Conservation (phyloP, 2,888 invertebrate species). For the Hirtodrosophila histrioides region DNA sequence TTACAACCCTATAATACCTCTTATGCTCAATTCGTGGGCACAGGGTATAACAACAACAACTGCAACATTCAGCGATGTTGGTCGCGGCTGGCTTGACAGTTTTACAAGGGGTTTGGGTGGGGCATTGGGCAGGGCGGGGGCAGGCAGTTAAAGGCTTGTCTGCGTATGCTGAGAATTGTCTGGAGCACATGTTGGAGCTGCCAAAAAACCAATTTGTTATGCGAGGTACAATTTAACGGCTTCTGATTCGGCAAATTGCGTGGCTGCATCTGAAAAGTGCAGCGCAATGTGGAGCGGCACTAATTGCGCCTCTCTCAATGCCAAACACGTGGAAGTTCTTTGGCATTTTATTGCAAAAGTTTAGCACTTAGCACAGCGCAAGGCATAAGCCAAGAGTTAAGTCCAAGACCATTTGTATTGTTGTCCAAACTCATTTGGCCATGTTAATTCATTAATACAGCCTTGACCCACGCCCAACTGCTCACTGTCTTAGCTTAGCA, state of each 20-base stretch:
- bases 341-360: slow-evolving; percentile 65
- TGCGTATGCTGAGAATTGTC: slow-evolving; percentile 52
- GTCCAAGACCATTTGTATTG: slow-evolving; percentile 61
- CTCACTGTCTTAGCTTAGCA: slow-evolving; percentile 41
- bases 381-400: slow-evolving; percentile 39
- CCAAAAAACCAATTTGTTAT: slow-evolving; percentile 74
- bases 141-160: slow-evolving; percentile 40
- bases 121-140: background rate
- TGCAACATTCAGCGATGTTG: slow-evolving; percentile 25
- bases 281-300: slow-evolving; percentile 29
- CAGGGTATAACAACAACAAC: slow-evolving; percentile 28
- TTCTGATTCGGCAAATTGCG: slow-evolving; percentile 71
- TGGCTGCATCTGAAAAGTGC: slow-evolving; percentile 47
- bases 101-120: slow-evolving; percentile 11
- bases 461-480: slow-evolving; percentile 39
- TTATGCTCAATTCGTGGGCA: background rate
- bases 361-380: slow-evolving; percentile 39
- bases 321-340: slow-evolving; percentile 63
- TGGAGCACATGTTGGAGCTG: slow-evolving; percentile 58
- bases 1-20: too few relatives aligned
- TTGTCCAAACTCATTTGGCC: slow-evolving; percentile 74
- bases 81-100: slow-evolving; percentile 70
- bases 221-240: slow-evolving; percentile 74
- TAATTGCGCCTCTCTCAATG: slow-evolving; percentile 62
- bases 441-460: slow-evolving; percentile 78